Evolutionary conservation across 2,888 invertebrate species (phyloP).

Genomic region (Drosophila emarginata): DNA sequence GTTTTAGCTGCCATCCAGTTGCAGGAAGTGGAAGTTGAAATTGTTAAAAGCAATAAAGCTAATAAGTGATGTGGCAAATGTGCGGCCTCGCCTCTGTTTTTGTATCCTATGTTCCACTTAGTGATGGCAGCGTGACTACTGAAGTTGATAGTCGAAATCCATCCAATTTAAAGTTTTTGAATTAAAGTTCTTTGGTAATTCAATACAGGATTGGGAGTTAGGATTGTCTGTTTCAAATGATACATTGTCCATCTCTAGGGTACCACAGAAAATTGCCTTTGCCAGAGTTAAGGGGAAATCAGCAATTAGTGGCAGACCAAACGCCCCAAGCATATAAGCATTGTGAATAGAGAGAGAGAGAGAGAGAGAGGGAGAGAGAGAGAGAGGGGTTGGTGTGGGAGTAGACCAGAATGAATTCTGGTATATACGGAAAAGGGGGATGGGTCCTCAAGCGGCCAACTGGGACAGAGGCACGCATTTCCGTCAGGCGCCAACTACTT

Average conservation of each 20-base stretch:
- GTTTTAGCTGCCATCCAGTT: slow-evolving; percentile 67
- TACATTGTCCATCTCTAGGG: slow-evolving; percentile 33
- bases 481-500: slow-evolving; percentile 70
- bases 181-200: too few relatives aligned
- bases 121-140: slow-evolving; percentile 13
- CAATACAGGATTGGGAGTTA: too few relatives aligned
- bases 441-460: not conserved
- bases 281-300: slow-evolving; percentile 60
- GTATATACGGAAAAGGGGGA: not conserved
- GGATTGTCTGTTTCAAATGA: slow-evolving; percentile 15
- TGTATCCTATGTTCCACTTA: not conserved
- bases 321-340: slow-evolving; percentile 30
- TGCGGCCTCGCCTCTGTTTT: slow-evolving; percentile 53
- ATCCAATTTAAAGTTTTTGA: not conserved
- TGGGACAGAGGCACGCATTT: slow-evolving; percentile 63
- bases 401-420: not conserved
- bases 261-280: slow-evolving; percentile 16
- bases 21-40: slow-evolving; percentile 74
- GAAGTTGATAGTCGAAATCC: not conserved
- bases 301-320: slow-evolving; percentile 70
- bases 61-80: slow-evolving; percentile 77
- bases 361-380: not conserved
- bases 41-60: slow-evolving; percentile 77
- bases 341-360: not conserved
- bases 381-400: too few relatives aligned